phyloP scores from a whole-genome alignment of 2,797 vertebrate genomes.

The Cephalopachus bancanus region DNA sequence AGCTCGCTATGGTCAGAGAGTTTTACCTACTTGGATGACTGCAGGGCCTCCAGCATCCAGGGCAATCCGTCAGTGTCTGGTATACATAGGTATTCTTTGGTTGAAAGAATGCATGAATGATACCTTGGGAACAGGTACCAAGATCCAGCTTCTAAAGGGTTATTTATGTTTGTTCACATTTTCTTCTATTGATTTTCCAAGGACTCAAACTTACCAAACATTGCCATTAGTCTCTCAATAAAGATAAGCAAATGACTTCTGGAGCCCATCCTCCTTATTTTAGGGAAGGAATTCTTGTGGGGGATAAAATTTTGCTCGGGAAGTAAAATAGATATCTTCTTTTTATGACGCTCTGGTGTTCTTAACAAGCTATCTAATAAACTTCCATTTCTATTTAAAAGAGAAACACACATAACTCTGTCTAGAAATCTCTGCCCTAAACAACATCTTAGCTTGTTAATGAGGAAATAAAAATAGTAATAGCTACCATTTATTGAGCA shows the following conservation, averaged over 20 bases:
- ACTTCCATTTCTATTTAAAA: conserved; percentile 61
- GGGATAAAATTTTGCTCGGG: conserved; percentile 12
- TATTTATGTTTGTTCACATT: background rate
- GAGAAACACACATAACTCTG: conserved; percentile 33
- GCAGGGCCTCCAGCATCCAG: background rate
- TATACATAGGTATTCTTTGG: background rate
- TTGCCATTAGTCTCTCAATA: background rate
- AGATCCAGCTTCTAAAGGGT: background rate
- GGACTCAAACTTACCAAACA: background rate
- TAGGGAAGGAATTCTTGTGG: background rate
- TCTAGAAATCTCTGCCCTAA: conserved; percentile 41
- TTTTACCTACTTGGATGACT: background rate
- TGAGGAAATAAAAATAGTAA: background rate
- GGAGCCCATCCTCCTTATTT: background rate
- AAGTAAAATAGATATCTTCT: background rate
- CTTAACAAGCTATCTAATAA: conserved; percentile 43
- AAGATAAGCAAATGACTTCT: conserved; percentile 15
- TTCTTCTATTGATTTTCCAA: conserved; percentile 25
- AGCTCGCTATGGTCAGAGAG: background rate
- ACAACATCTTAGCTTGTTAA: conserved; percentile 29
- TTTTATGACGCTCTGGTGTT: conserved; percentile 21
- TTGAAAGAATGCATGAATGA: background rate
- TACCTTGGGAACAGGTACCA: background rate
- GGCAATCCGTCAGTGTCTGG: background rate
- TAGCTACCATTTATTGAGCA: background rate